phyloP scores from a whole-genome alignment of 2,797 vertebrate species.

The Falco biarmicus region DNA sequence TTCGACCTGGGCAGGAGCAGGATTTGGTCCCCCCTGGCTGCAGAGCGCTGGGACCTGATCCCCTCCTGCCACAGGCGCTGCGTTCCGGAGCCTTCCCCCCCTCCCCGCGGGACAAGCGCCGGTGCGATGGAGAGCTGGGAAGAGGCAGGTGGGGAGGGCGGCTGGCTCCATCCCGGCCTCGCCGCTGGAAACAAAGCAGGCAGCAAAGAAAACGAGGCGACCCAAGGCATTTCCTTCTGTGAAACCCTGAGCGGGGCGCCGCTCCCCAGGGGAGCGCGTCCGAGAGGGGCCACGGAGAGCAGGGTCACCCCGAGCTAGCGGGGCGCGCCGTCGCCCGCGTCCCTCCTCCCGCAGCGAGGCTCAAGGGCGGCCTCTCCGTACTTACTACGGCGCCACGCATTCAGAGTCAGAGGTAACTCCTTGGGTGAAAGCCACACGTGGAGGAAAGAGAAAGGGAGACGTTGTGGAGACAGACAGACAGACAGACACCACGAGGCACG shows the following conservation, averaged over 20 bases:
- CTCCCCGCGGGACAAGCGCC: background rate
- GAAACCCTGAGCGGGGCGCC: background rate
- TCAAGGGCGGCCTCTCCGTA: constrained; percentile 79
- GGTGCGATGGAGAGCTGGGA: background rate
- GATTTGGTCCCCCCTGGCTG: background rate
- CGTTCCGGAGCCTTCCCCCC: background rate
- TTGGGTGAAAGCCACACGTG: constrained; percentile 82
- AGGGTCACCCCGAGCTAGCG: background rate
- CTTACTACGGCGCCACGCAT: constrained; percentile 91
- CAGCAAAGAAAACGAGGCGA: background rate
- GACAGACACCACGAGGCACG: constrained; percentile 70
- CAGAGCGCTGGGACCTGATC: background rate
- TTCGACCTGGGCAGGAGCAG: background rate
- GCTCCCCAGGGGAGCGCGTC: background rate
- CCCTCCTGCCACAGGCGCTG: background rate
- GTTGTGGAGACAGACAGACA: constrained; percentile 72
- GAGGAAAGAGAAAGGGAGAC: constrained; percentile 83
- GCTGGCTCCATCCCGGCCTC: background rate
- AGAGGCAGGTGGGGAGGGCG: background rate
- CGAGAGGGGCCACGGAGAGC: background rate
- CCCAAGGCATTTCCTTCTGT: constrained; percentile 12
- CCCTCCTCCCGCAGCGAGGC: constrained; percentile 32
- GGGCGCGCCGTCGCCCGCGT: background rate
- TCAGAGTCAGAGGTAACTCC: constrained; percentile 87
- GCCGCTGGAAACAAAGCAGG: background rate